Base-by-base conservation (phyloP, 1,140 invertebrate genomes). In the Atta cephalotes region DNA sequence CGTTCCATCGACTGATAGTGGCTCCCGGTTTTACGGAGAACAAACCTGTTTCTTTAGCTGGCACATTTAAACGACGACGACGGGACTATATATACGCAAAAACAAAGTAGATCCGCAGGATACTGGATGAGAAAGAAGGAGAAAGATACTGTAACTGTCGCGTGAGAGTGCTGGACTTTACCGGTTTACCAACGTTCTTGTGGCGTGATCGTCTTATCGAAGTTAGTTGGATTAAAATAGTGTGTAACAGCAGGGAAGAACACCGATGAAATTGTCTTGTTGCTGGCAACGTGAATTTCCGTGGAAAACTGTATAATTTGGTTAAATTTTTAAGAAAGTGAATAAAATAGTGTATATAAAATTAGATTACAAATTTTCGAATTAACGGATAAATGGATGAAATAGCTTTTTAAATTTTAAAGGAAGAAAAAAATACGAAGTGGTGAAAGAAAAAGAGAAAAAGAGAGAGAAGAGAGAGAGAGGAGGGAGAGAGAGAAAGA, bases 161-260 rank as follows among this genome's bases (percentile, higher is more conserved):
- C 35, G n/a, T 7, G 62, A 56, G 71, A 65, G 28, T 66, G 49
- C 10, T 53, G 28, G n/a, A 28, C 53, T 39, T 28, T 45, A 81
- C 56, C 85, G 65, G 78, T 86, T 56, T 56, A 66, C 66, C 45
- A 66, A 86, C 66, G 77, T 81, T 81, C 78, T 63, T 82, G 45
- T 45, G 6, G 9, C 25, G 31, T 45, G 12, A 14, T 28, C 66
- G 53, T 70, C 60, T 86, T 81, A 70, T 81, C 63, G 18, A 53
- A 81, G 71, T 86, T 86, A 86, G 81, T 86, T 86, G 12, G 72
- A 78, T 78, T 85, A 85, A 85, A 85, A 60, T 85, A 18, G 39
- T 9, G 14, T 45, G 14, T 77, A 65, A 85, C 9, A 68, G 28
- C 45, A 65, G 9, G 72, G 28, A 70, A 39, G 14, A 77, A 63